Base-by-base conservation (phyloP, 2,888 invertebrate genomes). In the Actias luna region DNA sequence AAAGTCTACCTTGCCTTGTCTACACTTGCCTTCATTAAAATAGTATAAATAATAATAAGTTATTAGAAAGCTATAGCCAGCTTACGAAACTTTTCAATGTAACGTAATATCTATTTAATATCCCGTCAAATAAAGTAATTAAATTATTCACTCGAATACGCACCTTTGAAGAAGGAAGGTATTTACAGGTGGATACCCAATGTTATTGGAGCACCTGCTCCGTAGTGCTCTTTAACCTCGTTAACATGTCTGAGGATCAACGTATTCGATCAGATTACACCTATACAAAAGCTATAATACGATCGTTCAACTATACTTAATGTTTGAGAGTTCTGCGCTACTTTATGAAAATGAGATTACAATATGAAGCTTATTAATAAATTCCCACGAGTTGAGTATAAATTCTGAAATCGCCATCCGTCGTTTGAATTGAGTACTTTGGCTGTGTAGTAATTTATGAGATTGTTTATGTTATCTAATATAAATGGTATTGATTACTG, bases 101-200 rank as follows among this genome's bases (percentile, higher is more conserved):
- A 50, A 22, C 1, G 46, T 50, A 25, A 25, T 50, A 18, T n/a
- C n/a, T 42, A 42, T 42, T 42, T 42, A 14, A 22, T 25, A 29
- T 50, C 2, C 7, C 25, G 46, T 22, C 16, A 27, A 16, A 25
- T 35, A 52, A 35, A 25, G 16, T 52, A 57, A 61, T 61, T 39
- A 61, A 36, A 29, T 57, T 61, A 31, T 35, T 14, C 29, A 22
- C 39, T 42, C 39, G 39, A 42, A 25, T 59, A 27, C 25, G 27
- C 42, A 35, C 10, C 16, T 61, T 61, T 61, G 61, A 55, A 39
- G 22, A n/a, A 0, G 29, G 7, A 55, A 55, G 39, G 36, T 61
- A 61, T 62, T 62, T 58, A 18, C 61, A 58, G n/a, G 10, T 22
- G 31, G 42, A 25, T 25, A 33, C 16, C 58, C 22, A 42, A 29